These are phyloP conservation scores for Siphlonurus alternatus DNA, from an alignment of 2,888 invertebrate genomes.

Conservation along the genomic window DNA sequence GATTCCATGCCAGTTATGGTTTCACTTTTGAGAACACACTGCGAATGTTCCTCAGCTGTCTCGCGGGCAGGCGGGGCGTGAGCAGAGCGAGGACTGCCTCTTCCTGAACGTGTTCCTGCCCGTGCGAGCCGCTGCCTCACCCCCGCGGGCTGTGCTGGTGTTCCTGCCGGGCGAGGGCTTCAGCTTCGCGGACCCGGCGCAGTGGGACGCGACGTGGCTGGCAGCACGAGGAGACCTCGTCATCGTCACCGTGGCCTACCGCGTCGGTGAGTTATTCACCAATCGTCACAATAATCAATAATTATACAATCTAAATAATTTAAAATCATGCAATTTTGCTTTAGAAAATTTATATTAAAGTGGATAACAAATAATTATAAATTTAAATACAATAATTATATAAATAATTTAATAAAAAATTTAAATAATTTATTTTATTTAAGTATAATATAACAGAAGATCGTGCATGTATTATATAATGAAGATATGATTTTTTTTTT, in stretches of 20 bases:
- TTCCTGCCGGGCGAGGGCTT: constrained; percentile 23
- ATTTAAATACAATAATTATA: too few species aligned
- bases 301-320: too few species aligned
- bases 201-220: constrained; percentile 33
- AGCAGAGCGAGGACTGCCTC: constrained; percentile 19
- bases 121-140: neutral
- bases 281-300: too few species aligned
- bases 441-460: too few species aligned
- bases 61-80: neutral
- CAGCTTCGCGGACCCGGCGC: constrained; percentile 30
- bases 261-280: constrained; percentile 22
- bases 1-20: too few species aligned
- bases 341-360: neutral
- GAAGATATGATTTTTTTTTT: too few species aligned
- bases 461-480: too few species aligned
- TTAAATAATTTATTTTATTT: too few species aligned
- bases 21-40: too few species aligned
- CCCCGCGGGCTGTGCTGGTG: constrained; percentile 16
- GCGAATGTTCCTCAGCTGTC: too few species aligned
- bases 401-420: too few species aligned
- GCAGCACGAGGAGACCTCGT: constrained; percentile 31
- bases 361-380: neutral
- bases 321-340: neutral
- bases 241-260: constrained; percentile 35
- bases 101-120: constrained; percentile 20